Evolutionary conservation across 2,113 vertebrate genomes (phyloP), one percentile per base, ranked within the genome.

Genomic region (Cebus imitator): DNA sequence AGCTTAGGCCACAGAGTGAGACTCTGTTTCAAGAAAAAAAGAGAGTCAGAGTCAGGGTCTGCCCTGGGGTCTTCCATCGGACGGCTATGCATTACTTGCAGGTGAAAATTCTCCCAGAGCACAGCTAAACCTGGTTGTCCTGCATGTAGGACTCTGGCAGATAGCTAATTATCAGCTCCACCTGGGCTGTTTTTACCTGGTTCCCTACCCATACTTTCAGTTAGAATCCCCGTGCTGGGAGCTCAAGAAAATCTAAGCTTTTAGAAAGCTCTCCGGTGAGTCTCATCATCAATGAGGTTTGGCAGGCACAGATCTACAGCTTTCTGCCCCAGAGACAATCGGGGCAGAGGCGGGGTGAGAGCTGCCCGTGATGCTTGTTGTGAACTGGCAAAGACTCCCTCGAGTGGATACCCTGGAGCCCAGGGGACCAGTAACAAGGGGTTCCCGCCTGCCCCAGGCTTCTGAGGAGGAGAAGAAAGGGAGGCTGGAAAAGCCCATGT

Each of bases 51-150:
- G 35, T 35, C 40, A 10, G 45, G 12, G n/a, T 25, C 57, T 52
- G 11, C 35, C 18, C 48, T 14, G 23, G 64, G 2, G 20, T 20
- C 73, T 76, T 35, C 57, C 3, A 0, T 30, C 1, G 0, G 35
- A 30, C 64, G 0, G 8, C 72, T 17, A 37, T 10, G 14, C 27
- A 3, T 13, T 45, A 20, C 11, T 4, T 1, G 50, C 73, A 0
- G 2, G 48, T 20, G n/a, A 35, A 17, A 11, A 2, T 30, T 23
- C 3, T 30, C 32, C 17, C 61, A 23, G 48, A 40, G 10, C 1
- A 6, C 40, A 1, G 2, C 32, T 0, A 3, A 40, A 8, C 72
- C 50, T 2, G n/a, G 32, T 25, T 11, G 0, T 10, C 13, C 3
- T 20, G 20, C 35, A 2, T 0, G 2, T 30, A 14, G 73, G 48